Conservation (phyloP, 2,113 vertebrate species). For the Anoura caudifer region DNA sequence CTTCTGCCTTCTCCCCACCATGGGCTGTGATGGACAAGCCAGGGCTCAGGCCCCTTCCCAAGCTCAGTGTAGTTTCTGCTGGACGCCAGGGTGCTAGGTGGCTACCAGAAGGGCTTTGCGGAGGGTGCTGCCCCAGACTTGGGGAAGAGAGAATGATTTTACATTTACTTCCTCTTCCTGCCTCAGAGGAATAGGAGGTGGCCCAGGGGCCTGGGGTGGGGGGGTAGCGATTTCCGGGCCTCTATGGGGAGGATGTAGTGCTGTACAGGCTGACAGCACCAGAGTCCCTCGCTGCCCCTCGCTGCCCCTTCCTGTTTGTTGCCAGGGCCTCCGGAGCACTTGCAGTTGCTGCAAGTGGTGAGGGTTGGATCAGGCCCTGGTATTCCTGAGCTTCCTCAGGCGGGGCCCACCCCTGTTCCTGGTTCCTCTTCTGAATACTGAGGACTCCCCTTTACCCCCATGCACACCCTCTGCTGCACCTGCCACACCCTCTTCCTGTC, state of each 20-base stretch:
- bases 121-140: background rate
- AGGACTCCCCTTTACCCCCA: background rate
- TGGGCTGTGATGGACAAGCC: background rate
- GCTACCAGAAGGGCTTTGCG: conserved; percentile 23
- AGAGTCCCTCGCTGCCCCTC: background rate
- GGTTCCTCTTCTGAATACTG: background rate
- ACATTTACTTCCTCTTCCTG: conserved; percentile 68
- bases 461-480: background rate
- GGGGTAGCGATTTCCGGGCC: conserved; percentile 30
- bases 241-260: conserved; percentile 43
- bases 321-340: background rate
- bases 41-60: background rate
- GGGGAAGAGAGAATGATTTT: conserved; percentile 37
- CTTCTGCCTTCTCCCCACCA: background rate
- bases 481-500: background rate
- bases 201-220: background rate
- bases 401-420: background rate
- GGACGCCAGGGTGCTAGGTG: background rate
- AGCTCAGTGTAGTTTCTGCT: background rate
- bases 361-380: background rate
- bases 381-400: background rate
- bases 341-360: background rate
- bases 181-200: conserved; percentile 45
- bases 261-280: background rate
- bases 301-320: background rate